Conservation (phyloP, 2,113 vertebrate species). For the Hydrochoerus hydrochaeris region DNA sequence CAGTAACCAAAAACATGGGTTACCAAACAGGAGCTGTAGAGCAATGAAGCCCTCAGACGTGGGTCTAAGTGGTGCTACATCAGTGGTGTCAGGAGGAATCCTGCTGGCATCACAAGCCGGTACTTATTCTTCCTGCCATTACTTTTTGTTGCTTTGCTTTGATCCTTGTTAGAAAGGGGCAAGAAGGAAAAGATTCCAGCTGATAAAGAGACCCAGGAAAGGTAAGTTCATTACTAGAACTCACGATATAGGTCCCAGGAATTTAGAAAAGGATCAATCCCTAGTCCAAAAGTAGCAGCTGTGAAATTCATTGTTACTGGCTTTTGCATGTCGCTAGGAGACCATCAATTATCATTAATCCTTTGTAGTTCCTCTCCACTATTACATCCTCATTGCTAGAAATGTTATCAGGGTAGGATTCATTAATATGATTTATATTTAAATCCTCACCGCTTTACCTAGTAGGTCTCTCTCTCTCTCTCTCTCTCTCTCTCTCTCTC, state of each 20-base stretch:
- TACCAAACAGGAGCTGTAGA: not conserved
- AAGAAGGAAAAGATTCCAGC: not conserved
- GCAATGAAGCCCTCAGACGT: not conserved
- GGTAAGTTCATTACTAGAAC: not conserved
- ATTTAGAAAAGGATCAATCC: not conserved
- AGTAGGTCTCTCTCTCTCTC: not conserved
- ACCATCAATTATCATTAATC: not conserved
- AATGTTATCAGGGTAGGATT: not conserved
- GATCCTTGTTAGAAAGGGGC: not conserved
- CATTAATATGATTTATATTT: not conserved
- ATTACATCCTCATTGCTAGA: not conserved
- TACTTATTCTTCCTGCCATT: not conserved
- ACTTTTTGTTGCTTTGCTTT: not conserved
- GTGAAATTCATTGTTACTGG: not conserved
- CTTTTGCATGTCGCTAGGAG: not conserved
- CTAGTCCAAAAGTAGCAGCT: not conserved
- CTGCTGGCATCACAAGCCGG: not conserved
- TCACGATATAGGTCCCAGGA: not conserved
- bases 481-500: not conserved
- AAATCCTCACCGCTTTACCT: not conserved
- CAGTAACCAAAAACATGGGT: not conserved
- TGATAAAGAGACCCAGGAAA: not conserved
- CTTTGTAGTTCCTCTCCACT: not conserved
- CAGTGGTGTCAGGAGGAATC: not conserved
- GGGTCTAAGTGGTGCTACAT: no score